Evolutionary conservation across 2,888 invertebrate genomes (phyloP), one percentile per base, ranked within the genome.

Genomic region (Rhagophthalmus giganteus): DNA sequence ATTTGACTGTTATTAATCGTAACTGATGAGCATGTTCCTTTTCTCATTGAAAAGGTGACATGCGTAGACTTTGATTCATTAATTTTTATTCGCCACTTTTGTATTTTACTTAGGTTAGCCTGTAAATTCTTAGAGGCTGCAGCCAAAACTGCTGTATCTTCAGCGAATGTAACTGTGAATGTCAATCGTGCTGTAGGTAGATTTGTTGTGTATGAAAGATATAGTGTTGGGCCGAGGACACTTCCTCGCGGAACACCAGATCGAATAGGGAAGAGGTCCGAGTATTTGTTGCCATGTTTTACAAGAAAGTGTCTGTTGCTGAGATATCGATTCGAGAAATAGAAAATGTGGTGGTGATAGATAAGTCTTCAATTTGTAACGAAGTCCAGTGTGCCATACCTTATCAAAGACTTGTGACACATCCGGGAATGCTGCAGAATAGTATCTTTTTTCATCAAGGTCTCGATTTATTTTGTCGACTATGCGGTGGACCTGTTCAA

Each of bases 11-110:
- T 44, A 20, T 37, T 45, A 15, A 37, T 35, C 27, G n/a, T 35
- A 2, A 37, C 6, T 14, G 26, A n/a, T 34, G 35, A 15, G 7
- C 42, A 24, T 10, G 42, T 42, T 42, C 24, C 42, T 40, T 20
- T 54, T 31, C 45, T 41, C 5, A 31, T 38, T 13, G 54, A 49
- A 28, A 55, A 59, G 3, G 55, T 59, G 14, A 59, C 46, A 16
- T 59, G 54, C 1, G 28, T 24, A 9, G 49, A 57, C 42, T 62
- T 57, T 1, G 39, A 32, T 41, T 48, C 41, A 12, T 40, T 58
- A 45, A 31, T 27, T 35, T 28, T 28, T 7, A 9, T 9, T 6
- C 24, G 9, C 30, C 30, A 28, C n/a, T 28, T 10, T 27, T 38
- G 15, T 14, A 38, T 27, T 27, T 26, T 28, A 14, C 27, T 27